Conservation (phyloP, 2,888 invertebrate genomes). For the Cistogaster globosa region DNA sequence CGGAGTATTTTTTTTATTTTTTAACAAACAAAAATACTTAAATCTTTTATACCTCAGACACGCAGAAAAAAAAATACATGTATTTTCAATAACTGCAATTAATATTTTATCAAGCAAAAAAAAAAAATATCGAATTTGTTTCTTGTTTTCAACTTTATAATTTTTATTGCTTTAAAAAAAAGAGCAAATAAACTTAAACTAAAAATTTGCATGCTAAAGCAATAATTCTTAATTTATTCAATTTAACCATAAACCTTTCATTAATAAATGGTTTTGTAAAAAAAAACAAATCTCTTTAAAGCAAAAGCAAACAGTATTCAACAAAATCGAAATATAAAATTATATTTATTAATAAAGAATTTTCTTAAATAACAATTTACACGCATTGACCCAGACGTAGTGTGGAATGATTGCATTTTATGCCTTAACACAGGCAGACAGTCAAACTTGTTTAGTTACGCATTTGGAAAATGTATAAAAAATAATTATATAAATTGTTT, state of each 20-base stretch:
- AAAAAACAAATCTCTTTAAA: constrained; percentile 30
- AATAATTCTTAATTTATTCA: constrained; percentile 81
- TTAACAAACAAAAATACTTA: background rate
- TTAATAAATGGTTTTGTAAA: constrained; percentile 37
- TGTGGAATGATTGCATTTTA: constrained; percentile 21
- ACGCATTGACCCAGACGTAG: constrained; percentile 30
- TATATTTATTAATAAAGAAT: constrained; percentile 40
- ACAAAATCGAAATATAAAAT: constrained; percentile 35
- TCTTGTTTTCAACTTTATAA: constrained; percentile 30
- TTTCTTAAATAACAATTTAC: constrained; percentile 41
- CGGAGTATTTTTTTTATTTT: background rate
- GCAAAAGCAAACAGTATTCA: background rate
- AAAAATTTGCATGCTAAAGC: constrained; percentile 81
- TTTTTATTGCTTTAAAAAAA: constrained; percentile 42
- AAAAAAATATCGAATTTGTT: constrained; percentile 2
- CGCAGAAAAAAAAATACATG: background rate
- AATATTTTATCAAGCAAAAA: constrained; percentile 21
- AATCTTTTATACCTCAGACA: background rate
- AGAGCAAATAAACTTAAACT: constrained; percentile 37
- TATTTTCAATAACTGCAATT: constrained; percentile 64
- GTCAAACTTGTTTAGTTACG: constrained; percentile 52
- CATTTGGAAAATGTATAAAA: constrained; percentile 38
- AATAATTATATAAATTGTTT: background rate
- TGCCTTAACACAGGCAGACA: background rate
- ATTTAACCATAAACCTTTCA: constrained; percentile 72